These are phyloP conservation scores for Xenops minutus DNA, from an alignment of 2,797 vertebrate genomes.

Conservation along the genomic window DNA sequence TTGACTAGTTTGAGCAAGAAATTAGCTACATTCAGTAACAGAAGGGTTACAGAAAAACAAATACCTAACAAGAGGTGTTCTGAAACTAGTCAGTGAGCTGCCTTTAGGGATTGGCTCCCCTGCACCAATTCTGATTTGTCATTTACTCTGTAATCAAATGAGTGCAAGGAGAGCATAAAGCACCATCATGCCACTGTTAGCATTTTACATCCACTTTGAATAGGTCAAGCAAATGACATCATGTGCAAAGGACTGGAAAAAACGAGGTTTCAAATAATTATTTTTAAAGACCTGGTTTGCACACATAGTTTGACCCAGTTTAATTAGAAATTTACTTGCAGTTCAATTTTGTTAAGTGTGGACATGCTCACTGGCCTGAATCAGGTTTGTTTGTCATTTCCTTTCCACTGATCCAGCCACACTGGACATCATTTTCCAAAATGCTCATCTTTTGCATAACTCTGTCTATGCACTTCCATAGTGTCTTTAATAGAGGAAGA, in stretches of 20 bases:
- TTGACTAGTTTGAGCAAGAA: not conserved
- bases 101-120: not conserved
- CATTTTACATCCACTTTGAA: not conserved
- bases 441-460: not conserved
- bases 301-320: not conserved
- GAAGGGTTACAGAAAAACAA: not conserved
- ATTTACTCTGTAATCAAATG: not conserved
- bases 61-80: not conserved
- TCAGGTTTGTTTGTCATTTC: not conserved
- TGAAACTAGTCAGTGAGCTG: not conserved
- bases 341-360: not conserved
- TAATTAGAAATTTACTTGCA: constrained; percentile 37
- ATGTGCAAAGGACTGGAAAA: not conserved
- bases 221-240: not conserved
- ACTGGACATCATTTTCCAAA: not conserved
- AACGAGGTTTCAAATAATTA: not conserved
- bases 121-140: not conserved
- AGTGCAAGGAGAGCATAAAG: not conserved
- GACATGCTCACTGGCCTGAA: not conserved
- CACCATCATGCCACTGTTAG: not conserved
- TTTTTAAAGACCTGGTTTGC: constrained; percentile 10
- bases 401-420: not conserved
- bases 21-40: not conserved
- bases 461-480: not conserved
- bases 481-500: not conserved